Percentiles rank a stretch among this genome's conserved stretches.
Conservation (phyloP, 2,797 vertebrate genomes). For the Hippopotamyrus pictus region DNA sequence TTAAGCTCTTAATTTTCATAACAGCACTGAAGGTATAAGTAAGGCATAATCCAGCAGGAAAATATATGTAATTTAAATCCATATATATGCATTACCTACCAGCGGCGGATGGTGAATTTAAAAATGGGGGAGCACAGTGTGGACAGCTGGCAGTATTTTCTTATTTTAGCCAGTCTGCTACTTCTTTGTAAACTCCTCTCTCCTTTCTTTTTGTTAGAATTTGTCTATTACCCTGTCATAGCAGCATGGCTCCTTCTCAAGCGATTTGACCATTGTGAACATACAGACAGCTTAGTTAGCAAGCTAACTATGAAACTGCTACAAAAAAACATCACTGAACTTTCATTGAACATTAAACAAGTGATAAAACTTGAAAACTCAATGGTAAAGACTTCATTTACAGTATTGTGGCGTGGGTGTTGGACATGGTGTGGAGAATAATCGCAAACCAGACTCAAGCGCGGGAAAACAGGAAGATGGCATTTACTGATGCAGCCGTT, state of each 20-base stretch:
- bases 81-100: not conserved
- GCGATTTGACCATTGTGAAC: not conserved
- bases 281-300: not conserved
- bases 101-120: not conserved
- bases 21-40: not conserved
- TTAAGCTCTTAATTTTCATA: not conserved
- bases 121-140: not conserved
- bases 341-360: not conserved
- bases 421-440: not conserved
- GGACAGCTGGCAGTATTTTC: not conserved
- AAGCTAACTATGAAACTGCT: not conserved
- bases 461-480: not conserved
- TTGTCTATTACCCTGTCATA: not conserved
- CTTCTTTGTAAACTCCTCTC: not conserved
- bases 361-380: not conserved
- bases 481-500: not conserved
- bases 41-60: not conserved
- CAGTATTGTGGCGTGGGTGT: not conserved
- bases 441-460: not conserved
- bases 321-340: not conserved
- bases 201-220: not conserved
- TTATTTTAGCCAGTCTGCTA: not conserved
- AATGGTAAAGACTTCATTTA: not conserved
- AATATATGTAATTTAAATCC: not conserved
- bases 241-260: not conserved